These are phyloP conservation scores for Mus caroli DNA, from an alignment of 2,797 vertebrate species.

Conservation along the genomic window DNA sequence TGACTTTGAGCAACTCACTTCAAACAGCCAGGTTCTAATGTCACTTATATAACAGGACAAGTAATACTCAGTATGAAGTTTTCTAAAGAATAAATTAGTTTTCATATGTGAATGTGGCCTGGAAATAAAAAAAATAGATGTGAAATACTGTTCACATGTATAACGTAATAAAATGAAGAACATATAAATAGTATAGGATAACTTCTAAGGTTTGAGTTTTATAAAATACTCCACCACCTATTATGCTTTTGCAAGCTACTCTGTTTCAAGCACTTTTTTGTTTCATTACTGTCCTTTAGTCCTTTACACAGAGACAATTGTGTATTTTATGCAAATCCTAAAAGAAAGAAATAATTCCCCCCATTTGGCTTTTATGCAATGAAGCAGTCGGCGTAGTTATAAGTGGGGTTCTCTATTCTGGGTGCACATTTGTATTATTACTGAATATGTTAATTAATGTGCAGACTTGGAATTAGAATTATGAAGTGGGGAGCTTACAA, in stretches of 20 bases:
- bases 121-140: slow-evolving; percentile 1
- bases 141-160: background rate
- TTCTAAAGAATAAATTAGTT: background rate
- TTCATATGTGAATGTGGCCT: background rate
- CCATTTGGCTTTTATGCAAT: background rate
- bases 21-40: background rate
- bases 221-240: background rate
- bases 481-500: background rate
- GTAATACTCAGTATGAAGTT: background rate
- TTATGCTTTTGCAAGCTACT: background rate
- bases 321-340: background rate
- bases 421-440: background rate
- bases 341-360: slow-evolving; percentile 13
- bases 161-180: background rate
- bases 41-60: background rate
- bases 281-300: background rate
- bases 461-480: background rate
- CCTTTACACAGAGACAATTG: background rate
- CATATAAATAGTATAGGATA: background rate
- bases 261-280: background rate
- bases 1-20: background rate
- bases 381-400: background rate
- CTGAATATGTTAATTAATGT: background rate
- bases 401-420: background rate
- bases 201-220: background rate